A percentile compares a stretch with the other conserved stretches of the same genome.
These are phyloP conservation scores for Drosophila busckii DNA, from an alignment of 1,140 invertebrate species.

Conservation along the genomic window DNA sequence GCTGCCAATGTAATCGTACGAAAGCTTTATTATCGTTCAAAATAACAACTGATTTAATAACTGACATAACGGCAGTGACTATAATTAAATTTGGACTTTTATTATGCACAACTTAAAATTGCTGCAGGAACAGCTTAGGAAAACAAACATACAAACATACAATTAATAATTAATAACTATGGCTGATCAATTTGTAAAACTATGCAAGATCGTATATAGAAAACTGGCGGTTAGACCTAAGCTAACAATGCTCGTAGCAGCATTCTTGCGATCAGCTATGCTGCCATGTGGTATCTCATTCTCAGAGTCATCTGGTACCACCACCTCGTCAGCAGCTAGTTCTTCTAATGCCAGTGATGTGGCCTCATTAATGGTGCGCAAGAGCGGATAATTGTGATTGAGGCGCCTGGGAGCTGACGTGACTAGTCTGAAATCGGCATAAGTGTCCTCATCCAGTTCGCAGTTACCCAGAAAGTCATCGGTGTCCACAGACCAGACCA, in stretches of 20 bases:
- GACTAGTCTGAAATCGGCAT: constrained; percentile 78
- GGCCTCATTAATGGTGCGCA: constrained; percentile 83
- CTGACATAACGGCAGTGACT: too few relatives aligned
- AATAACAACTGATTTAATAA: too few relatives aligned
- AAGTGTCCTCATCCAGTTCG: constrained; percentile 79
- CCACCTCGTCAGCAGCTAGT: constrained; percentile 59
- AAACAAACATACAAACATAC: constrained; percentile 22
- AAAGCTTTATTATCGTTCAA: too few relatives aligned
- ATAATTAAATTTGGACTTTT: constrained; percentile 46
- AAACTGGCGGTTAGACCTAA: constrained; percentile 24
- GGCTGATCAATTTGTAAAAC: constrained; percentile 26
- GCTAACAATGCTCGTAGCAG: constrained; percentile 30
- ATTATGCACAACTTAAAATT: constrained; percentile 22
- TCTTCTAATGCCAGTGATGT: constrained; percentile 81
- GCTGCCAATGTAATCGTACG: too few relatives aligned
- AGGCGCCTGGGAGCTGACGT: constrained; percentile 62
- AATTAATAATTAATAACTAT: constrained; percentile 36
- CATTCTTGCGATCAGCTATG: constrained; percentile 49
- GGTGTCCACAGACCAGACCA: constrained; percentile 91
- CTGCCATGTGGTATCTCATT: constrained; percentile 63
- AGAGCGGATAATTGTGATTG: constrained; percentile 81
- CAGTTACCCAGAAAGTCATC: constrained; percentile 87
- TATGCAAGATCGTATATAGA: constrained; percentile 34
- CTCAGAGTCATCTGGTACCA: constrained; percentile 71
- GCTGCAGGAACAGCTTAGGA: constrained; percentile 21